phyloP scores from a whole-genome alignment of 2,797 vertebrate genomes.

The Podargus strigoides region DNA sequence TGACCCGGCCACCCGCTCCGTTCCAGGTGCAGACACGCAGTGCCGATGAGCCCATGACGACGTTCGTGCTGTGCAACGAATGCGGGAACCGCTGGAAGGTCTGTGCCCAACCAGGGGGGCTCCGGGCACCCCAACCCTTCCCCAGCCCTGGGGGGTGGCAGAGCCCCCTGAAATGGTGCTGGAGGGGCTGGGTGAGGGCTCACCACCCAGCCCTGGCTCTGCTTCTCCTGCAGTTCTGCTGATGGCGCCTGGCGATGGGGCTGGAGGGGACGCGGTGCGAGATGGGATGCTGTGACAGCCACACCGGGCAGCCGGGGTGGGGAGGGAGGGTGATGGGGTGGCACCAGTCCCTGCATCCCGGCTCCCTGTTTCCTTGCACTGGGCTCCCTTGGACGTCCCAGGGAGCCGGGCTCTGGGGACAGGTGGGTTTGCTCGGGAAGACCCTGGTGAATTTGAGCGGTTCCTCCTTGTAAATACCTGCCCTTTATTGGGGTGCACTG shows the following conservation, averaged over 20 bases:
- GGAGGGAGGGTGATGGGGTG: background rate
- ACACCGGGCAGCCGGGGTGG: background rate
- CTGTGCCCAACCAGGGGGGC: background rate
- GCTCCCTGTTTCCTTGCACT: background rate
- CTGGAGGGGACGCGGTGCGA: background rate
- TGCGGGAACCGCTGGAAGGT: constrained; percentile 99
- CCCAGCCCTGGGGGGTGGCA: background rate
- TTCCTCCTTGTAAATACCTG: background rate
- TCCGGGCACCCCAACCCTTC: background rate
- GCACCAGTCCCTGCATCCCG: background rate
- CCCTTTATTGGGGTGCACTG: background rate
- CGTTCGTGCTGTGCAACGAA: constrained; percentile 95
- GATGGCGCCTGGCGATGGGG: background rate
- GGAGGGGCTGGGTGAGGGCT: background rate
- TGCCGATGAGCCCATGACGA: constrained; percentile 98
- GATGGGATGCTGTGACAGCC: background rate
- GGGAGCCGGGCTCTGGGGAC: accelerated
- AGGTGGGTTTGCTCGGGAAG: background rate
- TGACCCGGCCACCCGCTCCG: accelerated
- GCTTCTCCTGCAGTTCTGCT: constrained; percentile 64
- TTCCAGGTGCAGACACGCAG: constrained; percentile 93
- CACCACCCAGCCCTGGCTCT: background rate
- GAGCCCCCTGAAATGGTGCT: accelerated
- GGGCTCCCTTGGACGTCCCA: background rate
- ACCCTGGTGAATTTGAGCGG: background rate